These are phyloP conservation scores for Aelia acuminata DNA, from an alignment of 2,888 invertebrate genomes.

Conservation along the genomic window DNA sequence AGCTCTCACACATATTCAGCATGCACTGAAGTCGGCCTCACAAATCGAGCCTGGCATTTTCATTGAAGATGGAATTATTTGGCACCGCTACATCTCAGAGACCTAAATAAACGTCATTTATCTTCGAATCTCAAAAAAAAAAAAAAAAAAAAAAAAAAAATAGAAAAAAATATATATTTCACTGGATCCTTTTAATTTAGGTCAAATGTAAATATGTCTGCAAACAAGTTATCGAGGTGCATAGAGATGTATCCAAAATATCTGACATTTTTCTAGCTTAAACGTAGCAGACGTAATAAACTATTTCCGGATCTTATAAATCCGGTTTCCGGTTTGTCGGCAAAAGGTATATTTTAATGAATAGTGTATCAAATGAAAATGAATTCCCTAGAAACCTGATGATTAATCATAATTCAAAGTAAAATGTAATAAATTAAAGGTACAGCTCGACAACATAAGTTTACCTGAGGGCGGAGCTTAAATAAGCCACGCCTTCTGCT, in stretches of 20 bases:
- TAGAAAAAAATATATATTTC: neutral
- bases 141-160: neutral
- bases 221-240: neutral
- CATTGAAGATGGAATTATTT: neutral
- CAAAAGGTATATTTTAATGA: no score
- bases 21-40: neutral
- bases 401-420: no score
- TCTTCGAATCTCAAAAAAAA: neutral
- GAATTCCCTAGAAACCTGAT: no score
- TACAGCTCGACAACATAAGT: no score
- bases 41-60: neutral
- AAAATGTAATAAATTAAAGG: no score
- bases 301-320: no score
- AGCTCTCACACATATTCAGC: neutral
- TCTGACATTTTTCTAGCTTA: neutral
- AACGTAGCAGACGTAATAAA: neutral
- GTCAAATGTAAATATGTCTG: neutral
- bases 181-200: neutral
- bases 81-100: neutral
- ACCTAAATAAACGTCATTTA: neutral
- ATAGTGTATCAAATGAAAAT: no score
- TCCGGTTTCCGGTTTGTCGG: no score
- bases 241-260: neutral
- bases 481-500: no score
- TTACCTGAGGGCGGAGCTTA: no score